Base-by-base conservation (phyloP, 2,797 vertebrate species). In the Ctenopoma multispine region DNA sequence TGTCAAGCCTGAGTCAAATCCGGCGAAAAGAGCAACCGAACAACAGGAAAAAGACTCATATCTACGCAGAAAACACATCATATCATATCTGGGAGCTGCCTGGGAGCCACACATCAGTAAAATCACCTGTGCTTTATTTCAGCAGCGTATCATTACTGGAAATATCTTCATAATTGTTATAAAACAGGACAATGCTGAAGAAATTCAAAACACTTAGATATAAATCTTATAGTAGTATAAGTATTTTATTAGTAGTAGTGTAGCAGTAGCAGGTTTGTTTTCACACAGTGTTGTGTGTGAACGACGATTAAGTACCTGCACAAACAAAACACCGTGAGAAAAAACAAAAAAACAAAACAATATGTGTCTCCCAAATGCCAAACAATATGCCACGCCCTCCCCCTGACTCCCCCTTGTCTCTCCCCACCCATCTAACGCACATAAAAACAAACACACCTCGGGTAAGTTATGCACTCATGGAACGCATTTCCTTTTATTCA, bases 331-430 rank as follows among this genome's bases (percentile, higher is more conserved):
- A 48, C 3, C 36, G 12, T 12, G 24, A 48, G 46, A 3, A 55
- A n/a, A 44, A 58, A 38, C 53, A 20, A 1, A 7, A n/a, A 5
- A 29, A 29, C 27, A 4, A 29, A 21, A 40, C 13, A 15, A 41
- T 15, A n/a, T 18, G 20, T 2, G 1, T n/a, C 36, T 63, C 31
- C 56, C 55, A 66, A 63, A 62, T 76, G 12, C 38, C 15, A n/a
- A 68, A 77, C 63, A 63, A 66, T 63, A 50, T 53, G 54, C 38
- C 77, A 60, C 73, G 53, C 86, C 79, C 43, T 53, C 31, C 41
- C 15, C 4, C 15, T 44, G 40, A 15, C 40, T 17, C 15, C 15
- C 17, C 15, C 17, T 44, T 44, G 14, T 44, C 41, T 17, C 41
- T 18, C 41, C 7, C 41, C 15, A 18, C 41, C 41, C 40, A 17